Conservation (phyloP, 1,140 invertebrate species). For the Hyles vespertilio region DNA sequence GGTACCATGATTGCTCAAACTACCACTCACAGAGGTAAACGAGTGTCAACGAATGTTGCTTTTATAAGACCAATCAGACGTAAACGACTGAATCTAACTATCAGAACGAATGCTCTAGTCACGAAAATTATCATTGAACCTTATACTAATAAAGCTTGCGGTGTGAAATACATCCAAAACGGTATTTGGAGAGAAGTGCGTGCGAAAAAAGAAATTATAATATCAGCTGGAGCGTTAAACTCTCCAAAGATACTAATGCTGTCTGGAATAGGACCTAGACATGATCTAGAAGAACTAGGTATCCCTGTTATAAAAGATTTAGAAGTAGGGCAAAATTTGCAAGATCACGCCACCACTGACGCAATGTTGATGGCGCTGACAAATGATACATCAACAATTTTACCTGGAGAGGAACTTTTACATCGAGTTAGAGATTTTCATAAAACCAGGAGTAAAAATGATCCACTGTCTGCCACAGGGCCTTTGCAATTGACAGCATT, state of each 20-base stretch:
- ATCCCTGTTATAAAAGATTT: conserved; percentile 79
- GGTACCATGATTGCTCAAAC: conserved; percentile 78
- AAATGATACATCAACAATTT: conserved; percentile 64
- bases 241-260: conserved; percentile 84
- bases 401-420: conserved; percentile 51
- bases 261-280: conserved; percentile 82
- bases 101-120: conserved; percentile 82
- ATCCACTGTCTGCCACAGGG: conserved; percentile 69
- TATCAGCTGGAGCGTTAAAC: conserved; percentile 82
- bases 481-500: conserved; percentile 71
- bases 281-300: conserved; percentile 73
- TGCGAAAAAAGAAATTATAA: conserved; percentile 82
- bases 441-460: conserved; percentile 38
- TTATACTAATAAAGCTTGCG: conserved; percentile 79
- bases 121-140: conserved; percentile 83
- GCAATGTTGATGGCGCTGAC: conserved; percentile 72
- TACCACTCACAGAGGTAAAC: conserved; percentile 77
- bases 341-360: conserved; percentile 81
- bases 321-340: conserved; percentile 84
- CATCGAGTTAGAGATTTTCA: conserved; percentile 67
- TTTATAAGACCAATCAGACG: conserved; percentile 83
- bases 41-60: conserved; percentile 83
- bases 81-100: conserved; percentile 81
- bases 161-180: conserved; percentile 79
- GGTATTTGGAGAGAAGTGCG: conserved; percentile 66